phyloP scores from a whole-genome alignment of 2,888 invertebrate species.

The Melanchra persicariae region DNA sequence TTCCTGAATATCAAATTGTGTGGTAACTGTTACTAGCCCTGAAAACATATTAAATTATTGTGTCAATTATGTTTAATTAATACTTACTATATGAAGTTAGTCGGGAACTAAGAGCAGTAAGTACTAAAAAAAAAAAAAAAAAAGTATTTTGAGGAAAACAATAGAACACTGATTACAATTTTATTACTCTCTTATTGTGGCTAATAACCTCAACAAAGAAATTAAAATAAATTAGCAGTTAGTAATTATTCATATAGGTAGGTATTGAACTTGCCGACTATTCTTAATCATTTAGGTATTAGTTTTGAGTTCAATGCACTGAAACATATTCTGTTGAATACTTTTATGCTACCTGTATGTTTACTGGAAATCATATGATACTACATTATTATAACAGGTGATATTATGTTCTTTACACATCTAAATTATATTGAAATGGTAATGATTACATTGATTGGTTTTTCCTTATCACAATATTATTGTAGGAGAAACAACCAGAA shows the following conservation, averaged over 20 bases:
- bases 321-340: too few relatives aligned
- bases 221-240: conserved; percentile 10
- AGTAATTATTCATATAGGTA: conserved; percentile 32
- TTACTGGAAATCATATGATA: background rate
- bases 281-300: conserved; percentile 16
- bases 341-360: too few relatives aligned
- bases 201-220: background rate
- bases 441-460: background rate
- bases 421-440: background rate
- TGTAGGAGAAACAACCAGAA: background rate
- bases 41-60: conserved; percentile 44
- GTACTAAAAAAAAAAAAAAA: too few relatives aligned
- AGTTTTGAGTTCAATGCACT: conserved; percentile 42
- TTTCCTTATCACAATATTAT: background rate
- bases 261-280: conserved; percentile 19
- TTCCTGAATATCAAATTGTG: conserved; percentile 84
- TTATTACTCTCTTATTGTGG: background rate
- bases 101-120: background rate
- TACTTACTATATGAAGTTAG: background rate
- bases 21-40: conserved; percentile 73
- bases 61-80: background rate
- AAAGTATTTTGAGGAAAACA: background rate
- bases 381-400: background rate
- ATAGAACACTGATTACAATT: background rate
- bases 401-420: background rate